Percentiles rank a stretch among this genome's conserved stretches.
phyloP scores from a whole-genome alignment of 2,797 vertebrate genomes.

The Liasis olivaceus region DNA sequence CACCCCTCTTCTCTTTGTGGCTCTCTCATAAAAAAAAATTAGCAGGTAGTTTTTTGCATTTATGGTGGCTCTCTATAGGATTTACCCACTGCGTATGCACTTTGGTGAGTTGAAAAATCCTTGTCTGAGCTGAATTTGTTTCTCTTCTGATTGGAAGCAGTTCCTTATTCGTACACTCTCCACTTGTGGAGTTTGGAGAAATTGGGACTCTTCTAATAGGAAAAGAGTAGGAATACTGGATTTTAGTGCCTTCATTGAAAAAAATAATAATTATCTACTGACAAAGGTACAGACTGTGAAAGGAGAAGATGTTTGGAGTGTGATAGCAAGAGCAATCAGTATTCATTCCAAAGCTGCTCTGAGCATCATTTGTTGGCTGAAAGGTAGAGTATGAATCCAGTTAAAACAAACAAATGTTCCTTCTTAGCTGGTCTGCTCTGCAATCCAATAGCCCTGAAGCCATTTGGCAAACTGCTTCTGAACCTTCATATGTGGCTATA shows the following conservation, averaged over 20 bases:
- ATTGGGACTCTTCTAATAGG: background rate
- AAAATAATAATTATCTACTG: background rate
- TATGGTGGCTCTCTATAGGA: background rate
- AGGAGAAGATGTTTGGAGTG: background rate
- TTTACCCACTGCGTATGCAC: background rate
- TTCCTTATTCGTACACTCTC: background rate
- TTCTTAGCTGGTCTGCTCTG: background rate
- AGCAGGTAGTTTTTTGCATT: background rate
- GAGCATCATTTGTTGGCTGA: background rate
- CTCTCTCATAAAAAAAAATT: background rate
- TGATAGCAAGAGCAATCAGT: background rate
- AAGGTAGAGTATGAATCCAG: background rate
- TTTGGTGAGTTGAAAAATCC: rapidly evolving
- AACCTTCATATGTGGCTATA: background rate
- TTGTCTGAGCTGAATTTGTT: rapidly evolving
- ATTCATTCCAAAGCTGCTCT: background rate
- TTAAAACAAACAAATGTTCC: background rate
- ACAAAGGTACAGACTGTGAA: background rate
- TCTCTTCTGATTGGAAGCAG: background rate
- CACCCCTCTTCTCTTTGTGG: rapidly evolving
- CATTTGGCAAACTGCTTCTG: background rate
- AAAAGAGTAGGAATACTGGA: background rate
- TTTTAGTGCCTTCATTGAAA: background rate
- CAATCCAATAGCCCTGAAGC: background rate
- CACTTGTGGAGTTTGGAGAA: background rate